Base-by-base conservation (phyloP, 1,140 invertebrate genomes). In the Metopolophium dirhodum region DNA sequence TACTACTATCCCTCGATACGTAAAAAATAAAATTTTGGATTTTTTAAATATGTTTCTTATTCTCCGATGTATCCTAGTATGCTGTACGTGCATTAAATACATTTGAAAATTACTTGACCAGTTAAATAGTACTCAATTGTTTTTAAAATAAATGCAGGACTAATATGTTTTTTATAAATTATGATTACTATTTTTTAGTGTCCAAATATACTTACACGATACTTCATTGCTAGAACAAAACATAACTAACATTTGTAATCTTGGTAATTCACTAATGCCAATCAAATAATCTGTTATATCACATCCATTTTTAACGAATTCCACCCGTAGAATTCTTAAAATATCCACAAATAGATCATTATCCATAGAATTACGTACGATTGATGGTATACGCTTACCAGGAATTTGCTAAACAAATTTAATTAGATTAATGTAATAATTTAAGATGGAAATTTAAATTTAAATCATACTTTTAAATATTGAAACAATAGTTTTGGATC, bases 361-460 rank as follows among this genome's bases (percentile, higher is more conserved):
- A 94, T 97, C 96, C 94, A 97, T 95, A 22, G 96, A 96, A 91
- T 96, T 96, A 94, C 96, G 95, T 94, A 97, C 96, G 94, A 97
- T 96, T 14, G 94, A 94, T 7, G 96, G 96, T 89, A 97, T 95
- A 91, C 94, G 95, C 30, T 95, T 93, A 22, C 96, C 95, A 11
- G 95, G 95, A 94, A 97, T 96, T 94, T 96, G 95, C 96, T 97
- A 95, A 95, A 95, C 95, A 94, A 94, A 94, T 95, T 94, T 82
- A 94, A 94, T 23, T 61, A 14, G 18, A 14, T 57, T 77, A 77
- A 7, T 77, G 3, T 77, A 77, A n/a, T 68, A n/a, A 18, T 77
- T 77, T n/a, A n/a, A n/a, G 30, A 89, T 23, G 6, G 61, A 41
- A 61, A 57, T 2, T 41, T 45, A 90, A 37, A 82, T 61, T 61